Base-by-base conservation (phyloP, 37 sponge, comb jelly and placozoan species). In the Diacarnus erythraeanus region DNA sequence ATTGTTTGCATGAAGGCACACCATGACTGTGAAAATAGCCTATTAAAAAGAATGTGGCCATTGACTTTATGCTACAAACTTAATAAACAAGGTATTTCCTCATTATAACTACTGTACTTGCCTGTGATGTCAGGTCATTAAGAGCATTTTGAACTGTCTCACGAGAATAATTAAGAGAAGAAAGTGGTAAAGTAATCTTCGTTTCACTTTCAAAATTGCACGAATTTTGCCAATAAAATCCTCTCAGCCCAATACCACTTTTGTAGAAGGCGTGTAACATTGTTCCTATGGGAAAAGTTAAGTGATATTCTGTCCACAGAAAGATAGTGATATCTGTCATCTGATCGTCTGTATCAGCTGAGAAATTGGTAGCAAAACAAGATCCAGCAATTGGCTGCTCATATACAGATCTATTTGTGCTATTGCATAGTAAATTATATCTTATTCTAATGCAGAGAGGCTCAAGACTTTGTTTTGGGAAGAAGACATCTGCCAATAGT, bases 211-310 rank as follows among this genome's bases (percentile, higher is more conserved):
- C 26, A 6, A 77, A 57, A 20, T 17, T 33, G 57, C 87, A 87
- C 17, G 44, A 10, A 2, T 76, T 38, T 39, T 87, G 77, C 87
- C 87, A 87, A 42, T 57, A 42, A 47, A 87, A 87, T 30, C 87
- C 87, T 12, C 23, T 40, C 43, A 87, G 57, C 31, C 15, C 40
- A 26, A 87, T 58, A 61, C 81, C 87, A 75, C 41, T 57, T 33
- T 40, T 25, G 12, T 71, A 71, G 38, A 67, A 87, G 58, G 76
- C 56, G 30, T 80, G 63, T 10, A 87, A 63, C 1, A 87, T n/a
- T 0, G 63, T 30, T 15, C 76, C 77, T 27, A 83, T 54, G 29
- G 41, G 2, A 9, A 41, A 15, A 26, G 42, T 26, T 0, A 71
- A 15, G 43, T 75, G 68, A 70, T 80, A 80, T 64, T 27, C 23